Conservation (phyloP, 2,797 vertebrate species). For the Pangasius sanitwongsei region DNA sequence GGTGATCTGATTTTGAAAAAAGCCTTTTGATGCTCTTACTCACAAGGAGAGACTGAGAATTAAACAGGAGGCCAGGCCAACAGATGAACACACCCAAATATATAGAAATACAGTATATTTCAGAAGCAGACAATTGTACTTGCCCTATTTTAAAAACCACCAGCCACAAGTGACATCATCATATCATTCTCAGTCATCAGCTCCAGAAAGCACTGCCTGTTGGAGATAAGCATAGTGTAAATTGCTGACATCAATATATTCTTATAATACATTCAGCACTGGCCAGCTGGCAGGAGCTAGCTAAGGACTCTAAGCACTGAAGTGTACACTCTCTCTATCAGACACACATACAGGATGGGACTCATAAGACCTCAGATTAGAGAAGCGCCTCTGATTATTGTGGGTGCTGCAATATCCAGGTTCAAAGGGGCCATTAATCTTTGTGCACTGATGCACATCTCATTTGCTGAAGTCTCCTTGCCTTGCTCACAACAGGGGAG, state of each 20-base stretch:
- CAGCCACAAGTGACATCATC: not conserved
- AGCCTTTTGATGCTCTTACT: not conserved
- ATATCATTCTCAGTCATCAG: not conserved
- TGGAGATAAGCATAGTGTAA: slow-evolving; percentile 5
- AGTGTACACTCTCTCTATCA: slow-evolving; percentile 34
- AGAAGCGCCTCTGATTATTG: slow-evolving; percentile 49
- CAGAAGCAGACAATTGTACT: not conserved
- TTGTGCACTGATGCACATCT: slow-evolving; percentile 54
- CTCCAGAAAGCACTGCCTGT: not conserved
- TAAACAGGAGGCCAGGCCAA: not conserved
- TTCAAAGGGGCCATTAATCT: slow-evolving; percentile 59
- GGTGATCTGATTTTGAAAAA: not conserved
- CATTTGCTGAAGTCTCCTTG: slow-evolving; percentile 50
- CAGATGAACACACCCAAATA: not conserved
- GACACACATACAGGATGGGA: slow-evolving; percentile 35
- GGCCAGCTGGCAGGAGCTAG: slow-evolving; percentile 34
- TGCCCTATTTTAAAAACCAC: not conserved
- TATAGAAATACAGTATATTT: not conserved
- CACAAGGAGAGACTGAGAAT: not conserved
- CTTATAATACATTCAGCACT: not conserved
- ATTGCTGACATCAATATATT: slow-evolving; percentile 16
- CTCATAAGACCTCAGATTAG: slow-evolving; percentile 53
- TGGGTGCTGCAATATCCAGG: slow-evolving; percentile 48
- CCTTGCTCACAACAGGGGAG: slow-evolving; percentile 42
- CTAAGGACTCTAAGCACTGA: slow-evolving; percentile 25